Evolutionary conservation across 1,140 invertebrate genomes (phyloP), one percentile per base, ranked within the genome.

Genomic region (Philaenus spumarius): DNA sequence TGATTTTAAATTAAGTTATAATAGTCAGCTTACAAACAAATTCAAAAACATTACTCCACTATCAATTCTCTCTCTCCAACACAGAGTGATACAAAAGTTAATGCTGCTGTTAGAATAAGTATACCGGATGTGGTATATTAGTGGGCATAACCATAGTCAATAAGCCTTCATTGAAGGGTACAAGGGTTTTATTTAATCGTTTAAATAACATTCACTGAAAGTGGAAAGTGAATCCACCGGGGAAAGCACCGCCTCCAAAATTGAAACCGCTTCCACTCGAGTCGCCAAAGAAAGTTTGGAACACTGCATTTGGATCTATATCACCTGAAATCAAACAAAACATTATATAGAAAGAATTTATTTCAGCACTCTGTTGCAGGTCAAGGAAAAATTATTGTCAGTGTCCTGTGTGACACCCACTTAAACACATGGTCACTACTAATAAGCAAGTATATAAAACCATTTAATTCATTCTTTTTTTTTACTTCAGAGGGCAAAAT

Each of bases 251-350:
- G 52, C 71, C 73, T 39, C 48, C 53, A 47, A 52, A 58, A 63
- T 73, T 73, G 64, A 74, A 77, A 52, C 69, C 69, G 19, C 59
- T 64, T 59, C 69, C 72, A 24, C 72, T 71, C 15, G 54, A 59
- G 43, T 78, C 78, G 39, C 77, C 76, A 69, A 90, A 92, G 76
- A 90, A 90, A 3, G 84, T 77, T 71, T 90, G 85, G 77, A 91
- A 91, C 62, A 89, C 82, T 63, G 82, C 76, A 62, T 83, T 85
- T 1, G 87, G 83, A 72, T 90, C 87, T 61, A 90, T 82, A 73
- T 85, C 30, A 39, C 17, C 81, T 84, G 76, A 58, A 82, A 80
- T 64, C 65, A 58, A n/a, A n/a, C n/a, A n/a, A n/a, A n/a, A n/a
- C n/a, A n/a, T n/a, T n/a, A n/a, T n/a, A n/a, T n/a, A n/a, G n/a